A percentile compares a stretch with the other conserved stretches of the same genome.
Evolutionary conservation across 2,113 vertebrate species (phyloP).

Genomic region (Pteruthius melanotis): DNA sequence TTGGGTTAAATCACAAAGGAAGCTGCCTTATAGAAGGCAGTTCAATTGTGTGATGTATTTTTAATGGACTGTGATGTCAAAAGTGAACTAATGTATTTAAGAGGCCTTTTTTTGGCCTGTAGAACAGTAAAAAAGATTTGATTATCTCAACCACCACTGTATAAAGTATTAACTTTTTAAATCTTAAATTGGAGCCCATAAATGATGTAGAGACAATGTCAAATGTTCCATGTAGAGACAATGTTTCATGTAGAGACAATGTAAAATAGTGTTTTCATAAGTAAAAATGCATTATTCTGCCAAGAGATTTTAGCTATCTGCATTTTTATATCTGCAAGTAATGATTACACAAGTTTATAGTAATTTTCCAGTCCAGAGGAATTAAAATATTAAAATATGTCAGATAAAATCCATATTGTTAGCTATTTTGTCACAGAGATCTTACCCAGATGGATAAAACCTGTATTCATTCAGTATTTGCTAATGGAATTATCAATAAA

Average conservation of each 20-base stretch:
- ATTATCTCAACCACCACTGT: not conserved
- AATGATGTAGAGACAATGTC: not conserved
- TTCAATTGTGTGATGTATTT: not conserved
- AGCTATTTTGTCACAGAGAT: not conserved
- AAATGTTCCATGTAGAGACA: not conserved
- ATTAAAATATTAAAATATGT: not conserved
- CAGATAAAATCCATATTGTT: not conserved
- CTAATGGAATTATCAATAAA: not conserved
- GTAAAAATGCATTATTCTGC: not conserved
- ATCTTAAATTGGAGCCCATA: not conserved
- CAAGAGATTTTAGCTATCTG: not conserved
- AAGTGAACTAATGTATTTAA: not conserved
- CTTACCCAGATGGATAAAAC: not conserved
- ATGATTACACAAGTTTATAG: not conserved
- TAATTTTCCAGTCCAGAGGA: not conserved
- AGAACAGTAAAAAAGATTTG: not conserved
- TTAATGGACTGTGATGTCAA: not conserved
- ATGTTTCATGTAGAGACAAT: not conserved
- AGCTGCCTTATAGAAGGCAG: not conserved
- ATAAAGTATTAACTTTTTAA: not conserved
- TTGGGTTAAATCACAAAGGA: not conserved
- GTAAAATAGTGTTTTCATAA: not conserved
- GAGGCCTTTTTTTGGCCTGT: not conserved
- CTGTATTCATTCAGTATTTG: not conserved
- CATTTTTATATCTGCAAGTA: not conserved